Evolutionary conservation across 2,888 invertebrate genomes (phyloP).

Genomic region (Lasioglossum pauxillum): DNA sequence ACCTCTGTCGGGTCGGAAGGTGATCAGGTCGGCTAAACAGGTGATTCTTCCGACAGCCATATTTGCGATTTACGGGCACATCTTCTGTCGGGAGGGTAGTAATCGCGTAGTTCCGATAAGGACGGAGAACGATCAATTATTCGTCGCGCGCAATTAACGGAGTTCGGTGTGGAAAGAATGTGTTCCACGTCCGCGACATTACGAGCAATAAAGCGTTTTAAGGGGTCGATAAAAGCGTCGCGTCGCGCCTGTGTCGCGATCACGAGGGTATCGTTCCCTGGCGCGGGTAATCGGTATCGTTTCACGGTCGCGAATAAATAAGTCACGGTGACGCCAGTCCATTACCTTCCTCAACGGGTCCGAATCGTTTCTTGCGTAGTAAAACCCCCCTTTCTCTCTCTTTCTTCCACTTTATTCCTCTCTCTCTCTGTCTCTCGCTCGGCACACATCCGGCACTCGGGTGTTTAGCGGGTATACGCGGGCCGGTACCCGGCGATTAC

Average conservation of each 20-base stretch:
- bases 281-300: not conserved
- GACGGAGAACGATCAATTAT: not conserved
- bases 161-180: not conserved
- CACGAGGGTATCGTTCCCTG: not conserved
- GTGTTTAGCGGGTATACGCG: conserved; percentile 51
- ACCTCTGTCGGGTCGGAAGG: too few species aligned
- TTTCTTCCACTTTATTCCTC: not conserved
- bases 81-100: not conserved
- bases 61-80: not conserved
- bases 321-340: conserved; percentile 31
- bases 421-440: not conserved
- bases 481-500: conserved; percentile 61
- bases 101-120: not conserved
- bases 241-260: not conserved
- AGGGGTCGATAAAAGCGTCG: not conserved
- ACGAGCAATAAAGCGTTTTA: conserved; percentile 2
- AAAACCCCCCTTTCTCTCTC: not conserved
- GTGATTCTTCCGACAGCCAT: not conserved
- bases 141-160: not conserved
- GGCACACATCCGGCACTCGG: not conserved
- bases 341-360: conserved; percentile 52
- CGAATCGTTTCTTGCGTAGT: conserved; percentile 28
- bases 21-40: too few species aligned
- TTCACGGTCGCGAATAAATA: conserved; percentile 33
- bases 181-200: not conserved